Evolutionary conservation across 2,113 vertebrate species (phyloP).

Genomic region (Otocyon megalotis): DNA sequence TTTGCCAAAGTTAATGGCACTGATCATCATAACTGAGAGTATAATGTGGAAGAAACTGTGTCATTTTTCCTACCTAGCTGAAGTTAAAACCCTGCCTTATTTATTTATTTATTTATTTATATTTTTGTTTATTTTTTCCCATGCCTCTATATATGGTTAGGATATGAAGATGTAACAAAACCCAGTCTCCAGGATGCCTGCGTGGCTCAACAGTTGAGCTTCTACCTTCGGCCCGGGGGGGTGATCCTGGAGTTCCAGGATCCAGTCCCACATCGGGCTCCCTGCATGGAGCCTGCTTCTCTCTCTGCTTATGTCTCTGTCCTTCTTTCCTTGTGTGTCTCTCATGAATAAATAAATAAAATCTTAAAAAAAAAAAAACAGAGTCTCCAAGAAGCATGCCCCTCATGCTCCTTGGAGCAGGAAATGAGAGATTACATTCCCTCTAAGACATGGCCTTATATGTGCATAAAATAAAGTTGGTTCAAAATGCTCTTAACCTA

Average conservation of each 20-base stretch:
- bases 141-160: background rate
- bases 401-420: background rate
- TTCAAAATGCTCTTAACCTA: background rate
- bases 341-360: no score
- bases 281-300: no score
- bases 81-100: background rate
- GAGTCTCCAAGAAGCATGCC: background rate
- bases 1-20: background rate
- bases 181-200: background rate
- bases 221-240: no score
- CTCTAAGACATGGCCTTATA: background rate
- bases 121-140: background rate
- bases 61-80: background rate
- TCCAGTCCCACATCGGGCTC: no score
- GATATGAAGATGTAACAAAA: constrained; percentile 10
- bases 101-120: background rate
- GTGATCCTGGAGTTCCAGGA: no score
- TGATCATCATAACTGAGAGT: background rate
- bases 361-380: no score
- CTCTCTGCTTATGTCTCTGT: no score
- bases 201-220: no score
- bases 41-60: background rate
- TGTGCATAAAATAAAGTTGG: background rate
- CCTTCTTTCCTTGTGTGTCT: no score
- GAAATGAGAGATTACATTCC: background rate